Base-by-base conservation (phyloP, 2,113 vertebrate species). In the Dicentrarchus labrax region DNA sequence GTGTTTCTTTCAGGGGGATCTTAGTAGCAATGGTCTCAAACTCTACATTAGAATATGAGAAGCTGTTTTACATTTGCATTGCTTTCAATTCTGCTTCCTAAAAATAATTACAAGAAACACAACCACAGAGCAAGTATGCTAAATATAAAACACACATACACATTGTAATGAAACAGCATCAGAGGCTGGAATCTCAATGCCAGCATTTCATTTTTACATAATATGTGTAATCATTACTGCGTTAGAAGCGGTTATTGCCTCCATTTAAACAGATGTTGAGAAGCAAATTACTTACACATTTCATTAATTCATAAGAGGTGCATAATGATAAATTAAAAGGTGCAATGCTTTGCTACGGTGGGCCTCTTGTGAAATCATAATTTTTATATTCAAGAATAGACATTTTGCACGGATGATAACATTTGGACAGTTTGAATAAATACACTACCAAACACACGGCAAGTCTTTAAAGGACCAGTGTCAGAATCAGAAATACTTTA, bases 51-150 rank as follows among this genome's bases (percentile, higher is more conserved):
- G n/a, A 69, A 57, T 47, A 80, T 8, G 61, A 80, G 7, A 67
- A 61, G 50, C 51, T 16, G 36, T 39, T 71, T 88, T 78, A 76
- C 36, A 76, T 48, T 73, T 39, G 1, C 48, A 57, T 19, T 66
- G 65, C 47, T 68, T 47, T 72, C 57, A 60, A 36, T 39, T 9
- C 43, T 60, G 41, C 53, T 60, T 15, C 50, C 68, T 69, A 36
- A 82, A 84, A 73, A 71, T 69, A 59, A 82, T 78, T 75, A 65
- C 39, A 83, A 36, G 54, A 71, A 83, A 76, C 83, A 17, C n/a
- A 65, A 45, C 61, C 24, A 64, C 38, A 38, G 60, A 56, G 45
- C 54, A 7, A 47, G 62, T 4, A n/a, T 62, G 12, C 12, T 45
- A 50, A 50, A 39, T 30, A 16, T 41, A 73, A 71, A 68, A 57